Conservation (phyloP, 2,888 invertebrate genomes). For the Patella depressa region DNA sequence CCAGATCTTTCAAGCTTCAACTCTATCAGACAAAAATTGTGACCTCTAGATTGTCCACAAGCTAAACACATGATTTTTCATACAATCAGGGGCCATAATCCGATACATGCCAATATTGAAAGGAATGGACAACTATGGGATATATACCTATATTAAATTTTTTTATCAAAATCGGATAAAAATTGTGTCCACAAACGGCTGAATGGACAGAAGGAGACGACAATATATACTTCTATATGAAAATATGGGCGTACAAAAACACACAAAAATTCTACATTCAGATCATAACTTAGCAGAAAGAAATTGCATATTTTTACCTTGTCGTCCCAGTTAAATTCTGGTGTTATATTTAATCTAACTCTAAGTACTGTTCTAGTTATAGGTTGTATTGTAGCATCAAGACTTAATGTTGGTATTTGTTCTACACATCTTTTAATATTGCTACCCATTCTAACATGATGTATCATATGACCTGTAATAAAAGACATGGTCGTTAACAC, state of each 20-base stretch:
- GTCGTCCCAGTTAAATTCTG: slow-evolving; percentile 83
- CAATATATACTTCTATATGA: not conserved
- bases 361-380: slow-evolving; percentile 86
- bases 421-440: slow-evolving; percentile 86
- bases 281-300: too few relatives aligned
- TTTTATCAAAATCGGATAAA: too few relatives aligned
- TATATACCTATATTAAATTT: too few relatives aligned
- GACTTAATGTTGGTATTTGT: slow-evolving; percentile 86
- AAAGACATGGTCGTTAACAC: slow-evolving; percentile 4
- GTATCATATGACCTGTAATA: slow-evolving; percentile 78
- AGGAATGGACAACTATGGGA: too few relatives aligned
- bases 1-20: too few relatives aligned
- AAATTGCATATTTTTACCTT: slow-evolving; percentile 59
- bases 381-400: slow-evolving; percentile 90
- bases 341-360: slow-evolving; percentile 83
- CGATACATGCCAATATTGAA: too few relatives aligned
- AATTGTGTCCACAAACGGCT: not conserved
- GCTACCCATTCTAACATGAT: slow-evolving; percentile 83
- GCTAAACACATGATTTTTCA: too few relatives aligned
- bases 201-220: not conserved
- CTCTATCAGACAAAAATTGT: too few relatives aligned
- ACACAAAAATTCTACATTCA: too few relatives aligned
- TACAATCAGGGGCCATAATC: too few relatives aligned
- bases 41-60: too few relatives aligned
- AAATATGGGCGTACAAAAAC: too few relatives aligned